A percentile compares a stretch with the other conserved stretches of the same genome.
phyloP scores from a whole-genome alignment of 2,888 invertebrate species.

The Tipula lateralis region DNA sequence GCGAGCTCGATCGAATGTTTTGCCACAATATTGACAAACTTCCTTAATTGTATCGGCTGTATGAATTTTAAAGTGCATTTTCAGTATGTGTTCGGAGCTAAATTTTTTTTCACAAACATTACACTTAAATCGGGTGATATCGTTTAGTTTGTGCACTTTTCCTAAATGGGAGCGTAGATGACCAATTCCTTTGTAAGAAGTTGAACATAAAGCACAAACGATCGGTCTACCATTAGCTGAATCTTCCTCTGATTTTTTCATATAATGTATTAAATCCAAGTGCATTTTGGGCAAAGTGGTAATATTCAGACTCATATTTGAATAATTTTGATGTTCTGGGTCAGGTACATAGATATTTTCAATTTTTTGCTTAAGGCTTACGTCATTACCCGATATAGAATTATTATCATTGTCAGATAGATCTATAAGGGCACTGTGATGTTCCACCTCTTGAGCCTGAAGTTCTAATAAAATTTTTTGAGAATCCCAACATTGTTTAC shows the following conservation, averaged over 20 bases:
- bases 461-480: background rate
- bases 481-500: background rate
- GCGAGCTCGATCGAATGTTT: background rate
- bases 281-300: background rate
- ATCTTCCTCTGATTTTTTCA: background rate
- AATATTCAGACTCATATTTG: background rate
- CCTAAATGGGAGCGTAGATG: background rate
- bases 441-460: background rate
- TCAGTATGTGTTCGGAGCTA: background rate
- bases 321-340: background rate
- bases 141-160: background rate
- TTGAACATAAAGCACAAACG: background rate
- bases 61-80: background rate
- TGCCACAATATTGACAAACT: background rate
- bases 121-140: background rate
- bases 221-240: background rate
- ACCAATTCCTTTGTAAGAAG: background rate
- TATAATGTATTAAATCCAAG: background rate
- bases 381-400: background rate
- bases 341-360: background rate
- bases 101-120: background rate
- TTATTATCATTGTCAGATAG: too few relatives aligned
- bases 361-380: background rate
- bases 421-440: too few relatives aligned
- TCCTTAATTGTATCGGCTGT: background rate